phyloP scores from a whole-genome alignment of 1,140 invertebrate species.

The Pseudomyrmex dendroicus region DNA sequence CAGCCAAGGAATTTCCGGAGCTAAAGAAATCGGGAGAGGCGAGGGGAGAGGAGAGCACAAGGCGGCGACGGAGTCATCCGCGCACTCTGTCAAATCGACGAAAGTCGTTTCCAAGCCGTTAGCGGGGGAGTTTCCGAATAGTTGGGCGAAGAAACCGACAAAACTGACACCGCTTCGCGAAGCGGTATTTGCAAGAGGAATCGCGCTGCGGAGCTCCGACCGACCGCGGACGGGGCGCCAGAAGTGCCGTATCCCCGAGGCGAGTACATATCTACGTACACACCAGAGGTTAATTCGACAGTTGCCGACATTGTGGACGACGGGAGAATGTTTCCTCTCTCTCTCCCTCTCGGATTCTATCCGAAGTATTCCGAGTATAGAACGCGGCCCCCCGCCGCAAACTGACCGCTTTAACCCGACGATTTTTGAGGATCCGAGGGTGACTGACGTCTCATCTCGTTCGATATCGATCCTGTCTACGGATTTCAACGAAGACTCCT shows the following conservation, averaged over 20 bases:
- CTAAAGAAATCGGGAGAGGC: constrained; percentile 53
- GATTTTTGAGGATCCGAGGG: constrained; percentile 58
- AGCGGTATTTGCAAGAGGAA: constrained; percentile 58
- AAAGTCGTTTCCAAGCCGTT: constrained; percentile 53
- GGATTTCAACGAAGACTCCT: constrained; percentile 6
- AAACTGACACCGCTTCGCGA: constrained; percentile 69
- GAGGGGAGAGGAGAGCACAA: background rate
- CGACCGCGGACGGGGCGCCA: constrained; percentile 33
- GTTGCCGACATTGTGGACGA: constrained; percentile 64
- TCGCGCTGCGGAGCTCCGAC: constrained; percentile 44
- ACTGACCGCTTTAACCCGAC: constrained; percentile 40
- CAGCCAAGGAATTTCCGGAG: constrained; percentile 44
- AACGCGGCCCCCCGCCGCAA: constrained; percentile 16
- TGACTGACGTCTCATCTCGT: constrained; percentile 48
- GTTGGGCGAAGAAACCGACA: constrained; percentile 69
- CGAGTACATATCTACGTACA: constrained; percentile 56
- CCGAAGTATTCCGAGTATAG: constrained; percentile 67
- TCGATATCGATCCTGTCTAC: constrained; percentile 46
- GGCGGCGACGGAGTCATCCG: background rate
- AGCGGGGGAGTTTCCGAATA: constrained; percentile 57
- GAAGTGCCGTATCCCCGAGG: constrained; percentile 56
- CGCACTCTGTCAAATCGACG: constrained; percentile 61
- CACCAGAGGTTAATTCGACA: constrained; percentile 67
- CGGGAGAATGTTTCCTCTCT: constrained; percentile 67
- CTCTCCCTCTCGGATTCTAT: constrained; percentile 55